Percentiles rank a stretch among this genome's conserved stretches.
phyloP scores from a whole-genome alignment of 2,113 vertebrate genomes.

The Phaethornis superciliosus region DNA sequence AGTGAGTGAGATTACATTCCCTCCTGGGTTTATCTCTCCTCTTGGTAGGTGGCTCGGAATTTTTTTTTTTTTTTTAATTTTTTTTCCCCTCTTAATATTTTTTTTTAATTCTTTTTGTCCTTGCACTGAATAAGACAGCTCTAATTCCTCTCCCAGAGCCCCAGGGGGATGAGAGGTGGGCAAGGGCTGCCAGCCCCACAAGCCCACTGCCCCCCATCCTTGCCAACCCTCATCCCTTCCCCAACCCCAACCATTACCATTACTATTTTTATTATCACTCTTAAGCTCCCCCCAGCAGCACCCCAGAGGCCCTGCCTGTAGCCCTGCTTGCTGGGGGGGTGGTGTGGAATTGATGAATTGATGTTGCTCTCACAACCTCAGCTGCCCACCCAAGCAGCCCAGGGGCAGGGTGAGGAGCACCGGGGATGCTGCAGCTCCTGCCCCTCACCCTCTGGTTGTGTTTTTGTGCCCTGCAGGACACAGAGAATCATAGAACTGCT shows the following conservation, averaged over 20 bases:
- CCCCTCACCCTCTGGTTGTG: slow-evolving; percentile 10
- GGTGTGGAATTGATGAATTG: too few species aligned
- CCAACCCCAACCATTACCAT: fast-evolving
- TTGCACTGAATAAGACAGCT: background rate
- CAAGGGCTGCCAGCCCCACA: too few species aligned
- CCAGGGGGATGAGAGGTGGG: background rate
- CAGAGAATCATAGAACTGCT: background rate
- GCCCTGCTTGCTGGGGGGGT: background rate
- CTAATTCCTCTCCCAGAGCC: background rate
- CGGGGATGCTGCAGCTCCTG: background rate
- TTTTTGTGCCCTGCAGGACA: background rate
- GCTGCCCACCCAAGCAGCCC: background rate
- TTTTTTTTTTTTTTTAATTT: background rate
- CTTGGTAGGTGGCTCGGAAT: background rate
- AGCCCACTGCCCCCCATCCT: background rate
- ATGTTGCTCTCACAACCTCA: too few species aligned
- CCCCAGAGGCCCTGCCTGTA: fast-evolving
- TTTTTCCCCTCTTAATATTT: too few species aligned
- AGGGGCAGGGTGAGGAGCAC: background rate
- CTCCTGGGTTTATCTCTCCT: background rate
- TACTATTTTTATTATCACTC: fast-evolving
- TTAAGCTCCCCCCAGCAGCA: fast-evolving
- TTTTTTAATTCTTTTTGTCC: background rate
- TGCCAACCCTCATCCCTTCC: background rate
- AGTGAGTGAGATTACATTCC: background rate